Conservation (phyloP, 2,797 vertebrate species). For the Adelosebastes latens region DNA sequence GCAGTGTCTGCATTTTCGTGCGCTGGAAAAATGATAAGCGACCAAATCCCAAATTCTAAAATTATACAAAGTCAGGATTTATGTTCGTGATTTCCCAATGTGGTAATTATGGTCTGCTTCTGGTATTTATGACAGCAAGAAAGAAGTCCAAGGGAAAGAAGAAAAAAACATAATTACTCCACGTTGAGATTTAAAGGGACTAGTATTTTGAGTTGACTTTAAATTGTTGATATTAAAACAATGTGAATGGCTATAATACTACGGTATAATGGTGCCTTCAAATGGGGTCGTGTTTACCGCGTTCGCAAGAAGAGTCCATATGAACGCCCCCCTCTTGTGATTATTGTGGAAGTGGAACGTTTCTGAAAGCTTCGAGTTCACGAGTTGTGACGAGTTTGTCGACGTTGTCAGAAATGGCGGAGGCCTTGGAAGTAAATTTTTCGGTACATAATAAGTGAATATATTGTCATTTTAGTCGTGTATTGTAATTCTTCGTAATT, state of each 20-base stretch:
- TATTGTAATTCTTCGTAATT: too few species aligned
- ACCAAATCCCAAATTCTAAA: background rate
- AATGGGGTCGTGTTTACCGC: too few species aligned
- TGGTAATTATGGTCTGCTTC: slow-evolving; percentile 4
- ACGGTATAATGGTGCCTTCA: fast-evolving
- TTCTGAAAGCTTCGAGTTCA: too few species aligned
- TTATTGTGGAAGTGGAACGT: too few species aligned
- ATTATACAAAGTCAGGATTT: slow-evolving; percentile 24
- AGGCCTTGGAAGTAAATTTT: too few species aligned
- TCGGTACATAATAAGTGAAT: too few species aligned
- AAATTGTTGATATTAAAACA: slow-evolving; percentile 14
- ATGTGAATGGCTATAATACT: background rate
- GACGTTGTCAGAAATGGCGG: too few species aligned
- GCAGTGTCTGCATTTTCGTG: background rate
- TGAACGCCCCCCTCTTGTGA: too few species aligned
- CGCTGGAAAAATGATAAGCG: slow-evolving; percentile 6
- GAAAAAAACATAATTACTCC: background rate
- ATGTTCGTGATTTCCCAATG: background rate
- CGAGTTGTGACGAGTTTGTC: too few species aligned
- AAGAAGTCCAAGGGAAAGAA: background rate
- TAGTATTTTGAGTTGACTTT: slow-evolving; percentile 19
- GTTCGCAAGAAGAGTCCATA: too few species aligned
- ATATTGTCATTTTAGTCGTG: too few species aligned
- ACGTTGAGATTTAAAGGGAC: slow-evolving; percentile 4
- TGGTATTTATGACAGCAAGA: slow-evolving; percentile 26